These are phyloP conservation scores for Epiperipatus broadwayi DNA, from an alignment of 2,888 invertebrate genomes.

Conservation along the genomic window DNA sequence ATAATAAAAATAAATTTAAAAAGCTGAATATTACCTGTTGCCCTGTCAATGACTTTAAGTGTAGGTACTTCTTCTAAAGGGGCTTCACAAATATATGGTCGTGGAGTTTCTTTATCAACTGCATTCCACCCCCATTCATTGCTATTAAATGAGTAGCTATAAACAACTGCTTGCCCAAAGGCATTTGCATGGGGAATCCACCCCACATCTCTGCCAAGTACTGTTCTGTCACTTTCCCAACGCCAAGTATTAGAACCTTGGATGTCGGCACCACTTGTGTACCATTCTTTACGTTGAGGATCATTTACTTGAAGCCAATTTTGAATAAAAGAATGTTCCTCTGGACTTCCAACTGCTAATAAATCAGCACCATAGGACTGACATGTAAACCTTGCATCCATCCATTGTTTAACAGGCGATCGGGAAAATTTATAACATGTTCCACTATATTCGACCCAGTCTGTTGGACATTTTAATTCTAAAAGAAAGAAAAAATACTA, in stretches of 20 bases:
- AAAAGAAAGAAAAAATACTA: too few relatives aligned
- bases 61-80: slow-evolving; percentile 49
- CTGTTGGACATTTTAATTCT: slow-evolving; percentile 64
- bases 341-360: slow-evolving; percentile 52
- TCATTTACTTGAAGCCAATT: slow-evolving; percentile 60
- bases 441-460: slow-evolving; percentile 62
- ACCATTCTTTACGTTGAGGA: slow-evolving; percentile 69
- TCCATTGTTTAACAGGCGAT: slow-evolving; percentile 56
- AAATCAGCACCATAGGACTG: slow-evolving; percentile 52
- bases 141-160: too few relatives aligned
- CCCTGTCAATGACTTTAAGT: too few relatives aligned
- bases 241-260: slow-evolving; percentile 21
- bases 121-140: slow-evolving; percentile 4
- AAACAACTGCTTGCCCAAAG: too few relatives aligned
- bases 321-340: slow-evolving; percentile 70
- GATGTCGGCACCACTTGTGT: slow-evolving; percentile 53
- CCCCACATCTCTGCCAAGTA: too few relatives aligned
- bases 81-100: slow-evolving; percentile 72
- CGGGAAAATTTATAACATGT: slow-evolving; percentile 76
- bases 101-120: not conserved
- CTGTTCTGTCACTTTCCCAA: slow-evolving; percentile 55
- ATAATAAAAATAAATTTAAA: too few relatives aligned
- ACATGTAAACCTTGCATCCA: slow-evolving; percentile 63
- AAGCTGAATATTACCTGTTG: too few relatives aligned
- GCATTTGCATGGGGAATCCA: too few relatives aligned